Percentiles rank a stretch among this genome's conserved stretches.
Evolutionary conservation across 2,888 invertebrate genomes (phyloP).

Genomic region (Papilio elwesi): DNA sequence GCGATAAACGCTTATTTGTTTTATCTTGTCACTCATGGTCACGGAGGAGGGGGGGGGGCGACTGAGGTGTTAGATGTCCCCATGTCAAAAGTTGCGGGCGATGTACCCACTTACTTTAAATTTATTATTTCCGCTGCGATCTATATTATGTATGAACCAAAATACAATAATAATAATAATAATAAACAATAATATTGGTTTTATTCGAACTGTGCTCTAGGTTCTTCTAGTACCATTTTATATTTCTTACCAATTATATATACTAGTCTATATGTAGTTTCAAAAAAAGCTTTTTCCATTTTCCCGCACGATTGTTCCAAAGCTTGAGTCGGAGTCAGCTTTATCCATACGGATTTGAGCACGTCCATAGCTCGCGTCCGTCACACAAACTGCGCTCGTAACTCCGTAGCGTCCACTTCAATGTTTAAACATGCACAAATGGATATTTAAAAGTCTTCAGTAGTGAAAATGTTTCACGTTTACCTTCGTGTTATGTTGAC

Average conservation of each 20-base stretch:
- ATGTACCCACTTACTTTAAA: too few species aligned
- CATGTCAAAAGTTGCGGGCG: too few species aligned
- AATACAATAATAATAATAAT: too few species aligned
- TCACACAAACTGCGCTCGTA: not conserved
- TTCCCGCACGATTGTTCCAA: conserved; percentile 62
- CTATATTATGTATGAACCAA: too few species aligned
- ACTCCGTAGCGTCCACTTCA: not conserved
- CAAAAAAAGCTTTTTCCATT: conserved; percentile 69
- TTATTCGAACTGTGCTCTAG: too few species aligned
- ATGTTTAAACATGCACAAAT: conserved; percentile 20
- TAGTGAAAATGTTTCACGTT: conserved; percentile 1
- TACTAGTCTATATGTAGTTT: conserved; percentile 64
- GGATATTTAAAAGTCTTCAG: conserved; percentile 20
- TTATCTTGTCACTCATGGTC: too few species aligned
- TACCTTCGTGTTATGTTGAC: conserved; percentile 1
- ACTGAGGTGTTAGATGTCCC: too few species aligned
- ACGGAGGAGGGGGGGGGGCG: too few species aligned
- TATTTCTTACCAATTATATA: conserved; percentile 64
- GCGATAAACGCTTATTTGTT: too few species aligned
- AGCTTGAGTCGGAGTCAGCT: conserved; percentile 63
- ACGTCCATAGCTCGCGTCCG: conserved; percentile 53
- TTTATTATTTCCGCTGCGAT: too few species aligned
- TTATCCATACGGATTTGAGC: conserved; percentile 55
- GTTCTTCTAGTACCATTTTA: not conserved
- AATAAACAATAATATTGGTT: too few species aligned